These are phyloP conservation scores for Lordiphosa collinella DNA, from an alignment of 1,140 invertebrate species.

Conservation along the genomic window DNA sequence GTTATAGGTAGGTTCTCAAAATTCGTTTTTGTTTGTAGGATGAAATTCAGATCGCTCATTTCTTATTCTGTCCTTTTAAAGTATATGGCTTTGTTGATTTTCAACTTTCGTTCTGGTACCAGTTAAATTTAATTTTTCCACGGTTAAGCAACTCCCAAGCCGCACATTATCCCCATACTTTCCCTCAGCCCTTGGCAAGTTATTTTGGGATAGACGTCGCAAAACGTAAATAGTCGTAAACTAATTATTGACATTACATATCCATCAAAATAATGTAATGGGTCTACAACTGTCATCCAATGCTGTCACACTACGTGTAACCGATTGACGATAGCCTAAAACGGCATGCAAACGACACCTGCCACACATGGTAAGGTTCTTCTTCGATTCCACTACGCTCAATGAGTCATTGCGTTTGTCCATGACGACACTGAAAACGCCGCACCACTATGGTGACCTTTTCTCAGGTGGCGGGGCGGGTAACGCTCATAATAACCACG, in stretches of 20 bases:
- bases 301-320: constrained; percentile 21
- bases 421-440: constrained; percentile 50
- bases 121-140: too few relatives aligned
- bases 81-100: too few relatives aligned
- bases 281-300: constrained; percentile 46
- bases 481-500: constrained; percentile 43
- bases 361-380: constrained; percentile 43
- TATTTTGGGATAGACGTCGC: constrained; percentile 3
- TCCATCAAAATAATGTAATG: constrained; percentile 54
- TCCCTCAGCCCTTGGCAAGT: too few relatives aligned
- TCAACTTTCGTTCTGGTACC: too few relatives aligned
- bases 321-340: constrained; percentile 20
- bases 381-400: constrained; percentile 35
- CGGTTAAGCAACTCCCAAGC: too few relatives aligned
- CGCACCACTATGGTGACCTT: constrained; percentile 39
- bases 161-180: too few relatives aligned
- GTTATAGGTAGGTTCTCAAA: too few relatives aligned
- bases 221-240: constrained; percentile 39
- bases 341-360: constrained; percentile 53
- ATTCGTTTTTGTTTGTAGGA: too few relatives aligned
- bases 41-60: too few relatives aligned
- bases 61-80: too few relatives aligned
- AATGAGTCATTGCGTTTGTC: constrained; percentile 52
- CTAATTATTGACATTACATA: constrained; percentile 62
- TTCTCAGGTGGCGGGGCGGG: constrained; percentile 13